Conservation (phyloP, 2,113 vertebrate genomes). For the Mellivora capensis region DNA sequence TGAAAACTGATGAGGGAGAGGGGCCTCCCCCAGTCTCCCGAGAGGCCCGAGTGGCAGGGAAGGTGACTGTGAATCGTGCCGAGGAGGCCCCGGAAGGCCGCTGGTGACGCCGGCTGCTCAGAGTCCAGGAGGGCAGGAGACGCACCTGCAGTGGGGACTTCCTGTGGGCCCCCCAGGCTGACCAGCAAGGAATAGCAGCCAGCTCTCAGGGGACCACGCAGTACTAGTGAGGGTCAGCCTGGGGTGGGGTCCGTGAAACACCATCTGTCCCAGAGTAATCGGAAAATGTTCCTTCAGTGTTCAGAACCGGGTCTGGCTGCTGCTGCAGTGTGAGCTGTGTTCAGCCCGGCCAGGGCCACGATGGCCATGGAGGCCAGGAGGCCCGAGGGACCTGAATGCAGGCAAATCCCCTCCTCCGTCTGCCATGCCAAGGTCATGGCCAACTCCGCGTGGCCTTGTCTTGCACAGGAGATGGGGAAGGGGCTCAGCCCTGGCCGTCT, state of each 20-base stretch:
- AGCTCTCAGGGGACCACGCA: not conserved
- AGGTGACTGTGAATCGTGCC: not conserved
- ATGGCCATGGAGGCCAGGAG: not conserved
- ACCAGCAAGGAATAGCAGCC: too few species aligned
- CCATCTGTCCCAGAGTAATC: not conserved
- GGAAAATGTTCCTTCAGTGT: not conserved
- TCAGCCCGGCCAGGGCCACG: not conserved
- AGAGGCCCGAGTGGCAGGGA: not conserved
- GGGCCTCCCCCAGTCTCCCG: not conserved
- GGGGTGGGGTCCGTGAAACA: not conserved
- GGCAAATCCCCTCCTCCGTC: not conserved
- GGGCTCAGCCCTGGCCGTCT: not conserved
- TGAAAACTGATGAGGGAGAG: not conserved
- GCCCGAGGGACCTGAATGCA: not conserved
- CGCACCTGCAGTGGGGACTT: not conserved
- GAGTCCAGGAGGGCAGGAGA: not conserved
- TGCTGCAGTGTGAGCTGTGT: not conserved
- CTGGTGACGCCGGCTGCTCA: not conserved
- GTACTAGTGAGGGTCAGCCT: not conserved
- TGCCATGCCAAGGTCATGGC: not conserved
- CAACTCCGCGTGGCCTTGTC: not conserved
- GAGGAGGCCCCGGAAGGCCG: too few species aligned
- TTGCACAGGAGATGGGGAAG: too few species aligned
- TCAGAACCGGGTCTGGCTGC: not conserved
- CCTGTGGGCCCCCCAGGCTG: not conserved